A percentile compares a stretch with the other conserved stretches of the same genome.
Evolutionary conservation across 2,888 invertebrate genomes (phyloP).

Genomic region (Resseliella maxima): DNA sequence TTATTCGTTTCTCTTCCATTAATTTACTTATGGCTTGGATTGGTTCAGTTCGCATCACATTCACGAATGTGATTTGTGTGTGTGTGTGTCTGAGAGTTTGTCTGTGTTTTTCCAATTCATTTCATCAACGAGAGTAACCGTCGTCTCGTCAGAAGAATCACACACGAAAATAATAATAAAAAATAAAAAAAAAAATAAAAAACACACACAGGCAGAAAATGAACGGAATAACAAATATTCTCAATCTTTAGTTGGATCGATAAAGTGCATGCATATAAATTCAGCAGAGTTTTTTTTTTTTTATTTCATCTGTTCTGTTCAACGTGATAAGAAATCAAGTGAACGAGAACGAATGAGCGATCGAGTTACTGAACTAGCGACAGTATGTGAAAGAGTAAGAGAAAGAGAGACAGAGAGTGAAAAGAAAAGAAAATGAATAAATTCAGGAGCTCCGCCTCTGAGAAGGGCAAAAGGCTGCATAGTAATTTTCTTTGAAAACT

Average conservation of each 20-base stretch:
- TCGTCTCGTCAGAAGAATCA: background rate
- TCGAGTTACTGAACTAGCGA: too few relatives aligned
- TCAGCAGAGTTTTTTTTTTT: too few relatives aligned
- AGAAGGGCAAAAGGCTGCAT: slow-evolving; percentile 55
- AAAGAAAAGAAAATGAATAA: slow-evolving; percentile 13
- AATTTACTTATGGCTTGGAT: background rate
- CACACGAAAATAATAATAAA: too few relatives aligned
- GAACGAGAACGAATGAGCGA: background rate
- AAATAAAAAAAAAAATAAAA: too few relatives aligned
- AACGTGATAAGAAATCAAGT: background rate
- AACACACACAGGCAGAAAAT: background rate
- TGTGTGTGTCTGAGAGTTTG: too few relatives aligned
- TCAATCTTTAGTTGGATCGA: background rate
- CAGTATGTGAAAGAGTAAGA: background rate
- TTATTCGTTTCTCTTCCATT: background rate
- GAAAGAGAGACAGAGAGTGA: background rate
- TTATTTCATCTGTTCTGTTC: too few relatives aligned
- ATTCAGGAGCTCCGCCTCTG: slow-evolving; percentile 55
- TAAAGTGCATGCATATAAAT: background rate
- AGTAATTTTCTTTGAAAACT: slow-evolving; percentile 40
- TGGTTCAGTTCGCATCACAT: background rate
- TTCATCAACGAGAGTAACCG: background rate
- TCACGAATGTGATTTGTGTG: too few relatives aligned
- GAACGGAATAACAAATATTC: background rate
- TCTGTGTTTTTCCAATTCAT: background rate